Evolutionary conservation across 2,888 invertebrate species (phyloP).

Genomic region (Alcis repandata): DNA sequence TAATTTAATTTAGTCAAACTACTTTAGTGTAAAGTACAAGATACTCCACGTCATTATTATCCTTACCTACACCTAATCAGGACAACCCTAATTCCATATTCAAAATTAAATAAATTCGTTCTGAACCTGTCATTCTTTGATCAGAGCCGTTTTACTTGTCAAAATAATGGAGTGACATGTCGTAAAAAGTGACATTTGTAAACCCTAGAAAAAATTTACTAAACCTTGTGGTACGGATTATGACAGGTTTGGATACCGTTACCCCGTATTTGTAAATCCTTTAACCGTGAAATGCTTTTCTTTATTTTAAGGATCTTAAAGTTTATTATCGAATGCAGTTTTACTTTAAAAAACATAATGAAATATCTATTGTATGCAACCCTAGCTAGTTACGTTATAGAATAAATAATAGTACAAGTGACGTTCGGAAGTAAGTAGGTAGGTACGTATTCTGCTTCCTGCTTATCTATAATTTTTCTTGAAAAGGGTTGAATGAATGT

Average conservation of each 20-base stretch:
- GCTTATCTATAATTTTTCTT: constrained; percentile 65
- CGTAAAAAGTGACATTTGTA: constrained; percentile 66
- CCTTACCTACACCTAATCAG: constrained; percentile 29
- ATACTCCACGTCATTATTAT: too few relatives aligned
- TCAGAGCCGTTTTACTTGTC: constrained; percentile 66
- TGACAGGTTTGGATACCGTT: constrained; percentile 58
- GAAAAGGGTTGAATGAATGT: constrained; percentile 75
- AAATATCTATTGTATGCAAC: constrained; percentile 66
- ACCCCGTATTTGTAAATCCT: constrained; percentile 40
- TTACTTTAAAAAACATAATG: constrained; percentile 44
- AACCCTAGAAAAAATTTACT: constrained; percentile 69
- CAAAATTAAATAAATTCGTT: constrained; percentile 48
- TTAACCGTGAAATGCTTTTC: constrained; percentile 35
- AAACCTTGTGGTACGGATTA: constrained; percentile 60
- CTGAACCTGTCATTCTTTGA: constrained; percentile 52
- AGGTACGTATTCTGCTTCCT: constrained; percentile 71
- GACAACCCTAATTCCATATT: constrained; percentile 35
- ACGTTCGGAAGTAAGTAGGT: constrained; percentile 34
- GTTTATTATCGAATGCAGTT: constrained; percentile 48
- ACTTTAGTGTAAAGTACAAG: too few relatives aligned
- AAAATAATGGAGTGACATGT: constrained; percentile 73
- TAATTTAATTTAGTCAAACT: too few relatives aligned
- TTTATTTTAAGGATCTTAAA: constrained; percentile 49
- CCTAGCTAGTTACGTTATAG: constrained; percentile 58
- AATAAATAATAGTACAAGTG: too few relatives aligned